Evolutionary conservation across 2,113 vertebrate species (phyloP).

Genomic region (Apteryx mantelli): DNA sequence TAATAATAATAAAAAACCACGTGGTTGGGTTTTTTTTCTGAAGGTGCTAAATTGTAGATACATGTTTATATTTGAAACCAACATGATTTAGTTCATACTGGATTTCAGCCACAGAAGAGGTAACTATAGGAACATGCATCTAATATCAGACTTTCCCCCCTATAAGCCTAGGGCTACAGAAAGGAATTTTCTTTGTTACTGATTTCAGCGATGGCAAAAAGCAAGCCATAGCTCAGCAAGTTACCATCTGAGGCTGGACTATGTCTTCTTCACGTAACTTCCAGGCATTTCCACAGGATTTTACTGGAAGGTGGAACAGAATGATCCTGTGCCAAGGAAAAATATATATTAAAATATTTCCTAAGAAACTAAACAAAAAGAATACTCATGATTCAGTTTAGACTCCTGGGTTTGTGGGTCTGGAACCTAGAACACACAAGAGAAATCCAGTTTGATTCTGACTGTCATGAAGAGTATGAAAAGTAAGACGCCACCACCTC

Average conservation of each 20-base stretch:
- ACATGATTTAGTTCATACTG: background rate
- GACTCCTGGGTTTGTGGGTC: background rate
- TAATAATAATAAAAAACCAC: background rate
- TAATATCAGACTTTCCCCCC: background rate
- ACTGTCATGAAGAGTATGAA: background rate
- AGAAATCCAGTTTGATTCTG: background rate
- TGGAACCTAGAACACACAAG: background rate
- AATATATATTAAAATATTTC: background rate
- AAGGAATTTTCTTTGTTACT: background rate
- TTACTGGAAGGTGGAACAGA: background rate
- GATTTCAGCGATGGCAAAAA: background rate
- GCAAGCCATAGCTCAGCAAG: background rate
- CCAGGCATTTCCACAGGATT: background rate
- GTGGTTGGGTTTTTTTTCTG: background rate
- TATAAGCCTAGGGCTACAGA: background rate
- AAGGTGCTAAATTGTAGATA: background rate
- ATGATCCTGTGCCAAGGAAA: background rate
- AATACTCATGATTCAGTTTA: background rate
- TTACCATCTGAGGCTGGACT: background rate
- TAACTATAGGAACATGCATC: background rate
- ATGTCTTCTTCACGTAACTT: background rate
- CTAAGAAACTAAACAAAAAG: background rate
- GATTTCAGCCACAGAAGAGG: background rate
- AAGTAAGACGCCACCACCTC: background rate
- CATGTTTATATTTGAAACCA: background rate